These are phyloP conservation scores for Drosophila testacea DNA, from an alignment of 2,888 invertebrate species.

Conservation along the genomic window DNA sequence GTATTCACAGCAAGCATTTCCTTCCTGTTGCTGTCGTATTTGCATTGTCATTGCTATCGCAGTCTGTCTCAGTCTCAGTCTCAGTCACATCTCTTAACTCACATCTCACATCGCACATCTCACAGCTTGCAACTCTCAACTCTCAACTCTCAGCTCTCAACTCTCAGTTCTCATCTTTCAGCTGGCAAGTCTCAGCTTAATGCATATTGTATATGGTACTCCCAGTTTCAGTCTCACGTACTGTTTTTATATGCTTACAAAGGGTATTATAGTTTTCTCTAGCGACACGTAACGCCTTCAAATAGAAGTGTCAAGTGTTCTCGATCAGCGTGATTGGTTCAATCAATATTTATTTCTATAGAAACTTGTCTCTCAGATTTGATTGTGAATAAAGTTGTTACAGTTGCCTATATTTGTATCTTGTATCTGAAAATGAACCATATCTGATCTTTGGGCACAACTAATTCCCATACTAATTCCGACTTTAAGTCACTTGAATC, in stretches of 20 bases:
- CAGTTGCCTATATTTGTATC: no score
- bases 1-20: constrained; percentile 56
- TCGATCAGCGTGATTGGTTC: no score
- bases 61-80: constrained; percentile 6
- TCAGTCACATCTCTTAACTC: background rate
- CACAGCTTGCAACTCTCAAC: constrained; percentile 5
- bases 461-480: no score
- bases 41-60: constrained; percentile 46
- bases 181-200: constrained; percentile 8
- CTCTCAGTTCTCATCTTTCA: constrained; percentile 12
- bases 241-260: background rate
- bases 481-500: no score
- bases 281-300: background rate
- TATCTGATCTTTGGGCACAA: no score
- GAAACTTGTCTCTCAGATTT: background rate
- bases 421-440: no score
- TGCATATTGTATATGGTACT: background rate
- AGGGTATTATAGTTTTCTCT: background rate
- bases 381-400: no score
- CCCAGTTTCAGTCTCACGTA: background rate
- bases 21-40: constrained; percentile 47
- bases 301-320: background rate
- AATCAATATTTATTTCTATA: background rate
- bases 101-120: background rate
- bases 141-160: constrained; percentile 21